Percentiles rank a stretch among this genome's conserved stretches.
Conservation (phyloP, 2,113 vertebrate species). For the Stigmatopora argus region DNA sequence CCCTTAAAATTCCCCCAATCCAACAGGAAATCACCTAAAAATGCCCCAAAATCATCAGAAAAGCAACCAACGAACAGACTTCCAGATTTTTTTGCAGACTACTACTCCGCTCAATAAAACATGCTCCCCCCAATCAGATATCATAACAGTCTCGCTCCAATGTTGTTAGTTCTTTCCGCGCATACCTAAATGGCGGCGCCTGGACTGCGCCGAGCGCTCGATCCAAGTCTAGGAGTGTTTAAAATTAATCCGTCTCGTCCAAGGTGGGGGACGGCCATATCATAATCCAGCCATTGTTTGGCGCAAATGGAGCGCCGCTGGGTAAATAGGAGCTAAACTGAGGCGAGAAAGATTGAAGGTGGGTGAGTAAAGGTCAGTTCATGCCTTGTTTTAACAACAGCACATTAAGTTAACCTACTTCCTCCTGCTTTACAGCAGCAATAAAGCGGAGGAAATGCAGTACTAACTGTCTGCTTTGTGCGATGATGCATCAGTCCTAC, state of each 20-base stretch:
- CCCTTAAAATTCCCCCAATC: no score
- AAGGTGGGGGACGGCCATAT: constrained; percentile 42
- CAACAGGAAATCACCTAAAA: no score
- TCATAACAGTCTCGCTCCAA: constrained; percentile 23
- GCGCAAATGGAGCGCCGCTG: constrained; percentile 57
- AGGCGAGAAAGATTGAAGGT: constrained; percentile 39
- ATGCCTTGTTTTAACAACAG: constrained; percentile 72
- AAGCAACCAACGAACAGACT: no score
- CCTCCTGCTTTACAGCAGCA: constrained; percentile 73
- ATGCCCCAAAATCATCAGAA: no score
- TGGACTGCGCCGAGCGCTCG: constrained; percentile 33
- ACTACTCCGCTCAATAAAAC: no score
- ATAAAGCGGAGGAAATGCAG: constrained; percentile 72
- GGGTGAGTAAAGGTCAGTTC: constrained; percentile 62
- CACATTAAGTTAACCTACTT: constrained; percentile 85
- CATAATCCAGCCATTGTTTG: constrained; percentile 69
- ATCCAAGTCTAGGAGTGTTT: constrained; percentile 50
- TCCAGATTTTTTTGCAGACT: no score
- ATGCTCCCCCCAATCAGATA: constrained; percentile 10
- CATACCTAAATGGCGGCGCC: constrained; percentile 45
- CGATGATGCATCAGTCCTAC: constrained; percentile 5
- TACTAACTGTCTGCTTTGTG: constrained; percentile 22
- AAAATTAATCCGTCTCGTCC: constrained; percentile 59
- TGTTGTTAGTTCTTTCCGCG: constrained; percentile 58
- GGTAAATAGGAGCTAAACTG: constrained; percentile 45